Evolutionary conservation across 2,888 invertebrate genomes (phyloP).

Genomic region (Onthophagus sagittarius): DNA sequence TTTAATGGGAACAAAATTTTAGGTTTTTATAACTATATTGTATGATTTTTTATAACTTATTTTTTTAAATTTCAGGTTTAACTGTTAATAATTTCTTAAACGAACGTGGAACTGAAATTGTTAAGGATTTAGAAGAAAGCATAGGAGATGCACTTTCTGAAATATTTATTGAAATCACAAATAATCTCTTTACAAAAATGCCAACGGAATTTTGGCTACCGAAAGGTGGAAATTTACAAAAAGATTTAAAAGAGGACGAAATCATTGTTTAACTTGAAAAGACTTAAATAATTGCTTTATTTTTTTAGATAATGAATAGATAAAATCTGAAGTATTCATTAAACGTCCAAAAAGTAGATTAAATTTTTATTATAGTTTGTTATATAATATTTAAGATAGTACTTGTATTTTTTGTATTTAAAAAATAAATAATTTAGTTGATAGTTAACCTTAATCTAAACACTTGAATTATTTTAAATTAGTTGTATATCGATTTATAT

Average conservation of each 20-base stretch:
- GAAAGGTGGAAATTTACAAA: slow-evolving; percentile 16
- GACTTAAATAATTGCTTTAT: not conserved
- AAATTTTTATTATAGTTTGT: not conserved
- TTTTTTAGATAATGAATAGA: not conserved
- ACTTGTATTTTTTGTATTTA: too few relatives aligned
- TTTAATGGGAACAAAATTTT: slow-evolving; percentile 62
- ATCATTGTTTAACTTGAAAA: not conserved
- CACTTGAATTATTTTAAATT: too few relatives aligned
- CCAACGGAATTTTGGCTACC: slow-evolving; percentile 56
- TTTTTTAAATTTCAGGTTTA: slow-evolving; percentile 46
- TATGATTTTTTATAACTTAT: not conserved
- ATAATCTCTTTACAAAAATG: slow-evolving; percentile 56
- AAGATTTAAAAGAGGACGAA: slow-evolving; percentile 26
- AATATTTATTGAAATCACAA: slow-evolving; percentile 56
- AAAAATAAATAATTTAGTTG: too few relatives aligned
- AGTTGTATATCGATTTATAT: too few relatives aligned
- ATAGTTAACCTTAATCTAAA: too few relatives aligned
- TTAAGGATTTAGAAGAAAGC: slow-evolving; percentile 55
- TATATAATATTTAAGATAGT: not conserved
- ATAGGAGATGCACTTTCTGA: slow-evolving; percentile 54
- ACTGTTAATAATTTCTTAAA: slow-evolving; percentile 58
- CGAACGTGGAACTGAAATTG: slow-evolving; percentile 57
- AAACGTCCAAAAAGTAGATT: not conserved
- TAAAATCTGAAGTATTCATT: not conserved
- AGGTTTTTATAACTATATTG: slow-evolving; percentile 39